Conservation (phyloP, 1,140 invertebrate species). For the Parasteatoda tepidariorum region DNA sequence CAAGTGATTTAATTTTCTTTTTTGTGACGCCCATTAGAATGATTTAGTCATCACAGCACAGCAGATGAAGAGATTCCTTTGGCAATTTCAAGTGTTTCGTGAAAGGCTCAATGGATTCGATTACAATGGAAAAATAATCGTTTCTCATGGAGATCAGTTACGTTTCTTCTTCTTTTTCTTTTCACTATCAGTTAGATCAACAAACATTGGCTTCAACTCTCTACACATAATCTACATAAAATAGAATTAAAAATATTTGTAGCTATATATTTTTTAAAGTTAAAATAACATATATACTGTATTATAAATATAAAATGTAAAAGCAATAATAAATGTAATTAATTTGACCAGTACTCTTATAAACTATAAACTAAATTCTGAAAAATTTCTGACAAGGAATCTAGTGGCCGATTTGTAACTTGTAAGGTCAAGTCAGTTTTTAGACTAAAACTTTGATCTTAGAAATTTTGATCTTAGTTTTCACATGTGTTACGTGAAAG, state of each 20-base stretch:
- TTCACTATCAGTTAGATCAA: conserved; percentile 41
- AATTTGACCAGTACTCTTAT: too few relatives aligned
- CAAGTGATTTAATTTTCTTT: conserved; percentile 17
- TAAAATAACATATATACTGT: background rate
- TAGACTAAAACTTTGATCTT: too few relatives aligned
- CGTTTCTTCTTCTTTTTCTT: conserved; percentile 57
- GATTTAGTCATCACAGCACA: conserved; percentile 38
- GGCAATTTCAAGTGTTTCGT: conserved; percentile 1
- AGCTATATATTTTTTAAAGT: background rate
- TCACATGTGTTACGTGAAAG: too few relatives aligned
- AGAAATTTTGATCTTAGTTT: too few relatives aligned
- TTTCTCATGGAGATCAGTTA: conserved; percentile 3
- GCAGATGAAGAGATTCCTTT: conserved; percentile 27
- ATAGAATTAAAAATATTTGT: background rate
- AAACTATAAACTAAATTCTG: too few relatives aligned
- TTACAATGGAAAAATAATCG: background rate
- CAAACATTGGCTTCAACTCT: conserved; percentile 54
- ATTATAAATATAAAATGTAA: background rate
- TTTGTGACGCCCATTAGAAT: conserved; percentile 36
- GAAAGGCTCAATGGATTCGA: background rate
- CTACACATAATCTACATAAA: conserved; percentile 16
- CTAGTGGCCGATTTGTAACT: too few relatives aligned
- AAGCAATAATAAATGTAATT: background rate
- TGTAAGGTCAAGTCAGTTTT: too few relatives aligned
- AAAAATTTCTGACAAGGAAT: too few relatives aligned